Conservation (phyloP, 2,888 invertebrate species). For the Ceraclea dissimilis region DNA sequence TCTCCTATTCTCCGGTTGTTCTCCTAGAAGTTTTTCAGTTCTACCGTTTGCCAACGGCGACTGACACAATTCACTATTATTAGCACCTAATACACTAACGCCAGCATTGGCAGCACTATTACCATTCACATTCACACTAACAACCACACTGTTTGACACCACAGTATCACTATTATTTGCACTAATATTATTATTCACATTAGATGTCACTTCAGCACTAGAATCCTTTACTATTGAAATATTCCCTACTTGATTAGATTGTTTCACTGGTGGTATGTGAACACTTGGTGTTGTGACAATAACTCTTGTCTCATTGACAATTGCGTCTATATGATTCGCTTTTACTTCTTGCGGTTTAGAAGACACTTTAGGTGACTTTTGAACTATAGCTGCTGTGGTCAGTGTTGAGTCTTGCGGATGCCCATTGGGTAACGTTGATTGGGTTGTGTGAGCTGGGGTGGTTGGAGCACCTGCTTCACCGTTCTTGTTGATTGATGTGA, state of each 20-base stretch:
- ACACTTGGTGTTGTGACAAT: constrained; percentile 12
- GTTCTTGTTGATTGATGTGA: constrained; percentile 63
- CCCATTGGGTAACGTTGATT: constrained; percentile 42
- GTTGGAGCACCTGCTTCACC: constrained; percentile 43
- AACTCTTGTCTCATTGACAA: constrained; percentile 9
- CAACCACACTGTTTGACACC: constrained; percentile 34
- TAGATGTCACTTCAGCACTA: constrained; percentile 12
- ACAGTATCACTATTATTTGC: constrained; percentile 26
- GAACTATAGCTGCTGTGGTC: constrained; percentile 27
- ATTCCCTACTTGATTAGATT: constrained; percentile 2
- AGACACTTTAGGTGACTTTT: constrained; percentile 16
- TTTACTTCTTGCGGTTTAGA: constrained; percentile 13
- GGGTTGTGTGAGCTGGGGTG: constrained; percentile 44
- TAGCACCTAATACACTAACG: constrained; percentile 27
- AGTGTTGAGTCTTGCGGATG: constrained; percentile 31
- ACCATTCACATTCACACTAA: constrained; percentile 23
- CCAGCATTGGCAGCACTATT: constrained; percentile 29
- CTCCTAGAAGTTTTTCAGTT: constrained; percentile 66
- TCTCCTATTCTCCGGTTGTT: constrained; percentile 52
- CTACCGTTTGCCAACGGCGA: constrained; percentile 52
- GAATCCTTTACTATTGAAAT: constrained; percentile 3
- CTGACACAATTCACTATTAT: constrained; percentile 31
- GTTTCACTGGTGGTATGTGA: constrained; percentile 16
- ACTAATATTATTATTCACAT: constrained; percentile 18
- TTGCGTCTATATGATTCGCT: constrained; percentile 23